Conservation (phyloP, 1,140 invertebrate species). For the Ceratina australensis region DNA sequence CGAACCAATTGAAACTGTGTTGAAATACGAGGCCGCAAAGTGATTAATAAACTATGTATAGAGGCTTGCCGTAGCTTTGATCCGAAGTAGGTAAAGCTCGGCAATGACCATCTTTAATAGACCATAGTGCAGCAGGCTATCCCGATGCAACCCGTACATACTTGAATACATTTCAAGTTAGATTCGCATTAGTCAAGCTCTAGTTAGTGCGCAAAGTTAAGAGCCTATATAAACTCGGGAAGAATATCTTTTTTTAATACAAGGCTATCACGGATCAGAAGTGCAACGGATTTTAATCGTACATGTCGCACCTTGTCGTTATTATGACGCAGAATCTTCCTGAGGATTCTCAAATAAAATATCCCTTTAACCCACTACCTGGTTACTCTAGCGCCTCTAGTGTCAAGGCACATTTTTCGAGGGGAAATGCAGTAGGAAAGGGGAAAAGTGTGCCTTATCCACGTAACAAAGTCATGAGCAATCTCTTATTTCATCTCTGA, state of each 20-base stretch:
- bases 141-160: constrained; percentile 9
- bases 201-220: constrained; percentile 7
- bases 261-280: too few species aligned
- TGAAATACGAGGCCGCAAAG: background rate
- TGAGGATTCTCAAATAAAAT: too few species aligned
- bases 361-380: too few species aligned
- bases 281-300: too few species aligned
- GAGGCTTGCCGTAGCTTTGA: constrained; percentile 24
- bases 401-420: too few species aligned
- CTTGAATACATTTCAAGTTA: constrained; percentile 19
- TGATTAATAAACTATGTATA: constrained; percentile 33
- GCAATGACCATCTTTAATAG: constrained; percentile 17
- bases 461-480: too few species aligned
- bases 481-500: too few species aligned
- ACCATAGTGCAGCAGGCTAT: constrained; percentile 17
- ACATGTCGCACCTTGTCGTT: too few species aligned
- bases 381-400: too few species aligned
- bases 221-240: background rate
- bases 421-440: too few species aligned
- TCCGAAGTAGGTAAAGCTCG: constrained; percentile 15
- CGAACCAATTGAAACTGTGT: background rate
- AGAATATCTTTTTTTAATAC: background rate
- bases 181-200: constrained; percentile 16
- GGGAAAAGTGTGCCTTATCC: too few species aligned
- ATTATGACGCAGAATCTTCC: too few species aligned